phyloP scores from a whole-genome alignment of 2,888 invertebrate genomes.

The Oligia strigilis region DNA sequence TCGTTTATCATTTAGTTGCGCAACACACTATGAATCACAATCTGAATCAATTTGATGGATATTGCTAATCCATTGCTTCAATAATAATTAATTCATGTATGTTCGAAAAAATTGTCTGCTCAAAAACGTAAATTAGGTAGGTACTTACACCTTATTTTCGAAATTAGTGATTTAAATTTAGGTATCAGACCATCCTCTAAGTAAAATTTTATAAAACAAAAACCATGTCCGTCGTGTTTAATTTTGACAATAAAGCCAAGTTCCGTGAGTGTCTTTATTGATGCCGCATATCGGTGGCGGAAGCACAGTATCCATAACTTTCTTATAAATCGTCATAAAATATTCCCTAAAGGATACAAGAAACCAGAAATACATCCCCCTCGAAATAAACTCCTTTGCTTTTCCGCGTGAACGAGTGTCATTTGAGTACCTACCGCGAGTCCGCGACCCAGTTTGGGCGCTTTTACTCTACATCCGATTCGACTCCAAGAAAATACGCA shows the following conservation, averaged over 20 bases:
- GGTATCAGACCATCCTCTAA: not conserved
- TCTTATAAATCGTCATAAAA: not conserved
- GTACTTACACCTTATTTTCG: not conserved
- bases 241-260: not conserved
- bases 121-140: no score
- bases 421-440: not conserved
- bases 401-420: not conserved
- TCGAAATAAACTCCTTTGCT: not conserved
- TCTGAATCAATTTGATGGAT: no score
- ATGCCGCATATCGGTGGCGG: not conserved
- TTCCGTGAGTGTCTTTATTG: not conserved
- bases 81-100: no score
- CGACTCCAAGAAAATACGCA: not conserved
- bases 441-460: not conserved
- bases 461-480: not conserved
- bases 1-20: no score
- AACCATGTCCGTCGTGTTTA: not conserved
- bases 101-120: no score
- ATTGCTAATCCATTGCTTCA: no score
- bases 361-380: not conserved
- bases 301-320: not conserved
- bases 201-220: not conserved
- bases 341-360: not conserved
- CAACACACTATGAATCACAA: no score
- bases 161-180: not conserved